These are phyloP conservation scores for Acanthurus tractus DNA, from an alignment of 2,797 vertebrate species.

Conservation along the genomic window DNA sequence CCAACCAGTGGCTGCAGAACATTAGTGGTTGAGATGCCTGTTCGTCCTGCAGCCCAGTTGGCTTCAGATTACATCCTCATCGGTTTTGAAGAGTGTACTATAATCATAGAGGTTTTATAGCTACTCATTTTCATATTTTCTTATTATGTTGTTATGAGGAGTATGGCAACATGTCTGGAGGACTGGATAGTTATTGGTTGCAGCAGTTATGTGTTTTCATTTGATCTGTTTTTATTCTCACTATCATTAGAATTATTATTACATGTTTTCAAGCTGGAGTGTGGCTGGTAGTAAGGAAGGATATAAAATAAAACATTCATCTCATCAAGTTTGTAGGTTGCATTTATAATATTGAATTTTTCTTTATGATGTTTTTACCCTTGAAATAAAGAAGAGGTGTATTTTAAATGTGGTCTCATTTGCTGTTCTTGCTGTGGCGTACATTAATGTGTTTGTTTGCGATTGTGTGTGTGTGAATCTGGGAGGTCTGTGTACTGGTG, in stretches of 20 bases:
- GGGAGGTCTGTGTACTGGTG: background rate
- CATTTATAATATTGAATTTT: constrained; percentile 74
- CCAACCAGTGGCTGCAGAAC: constrained; percentile 40
- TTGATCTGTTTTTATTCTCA: constrained; percentile 55
- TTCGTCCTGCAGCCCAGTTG: constrained; percentile 41
- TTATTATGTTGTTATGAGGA: constrained; percentile 45
- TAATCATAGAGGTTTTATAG: constrained; percentile 53
- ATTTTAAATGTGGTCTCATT: constrained; percentile 64
- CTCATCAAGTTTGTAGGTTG: constrained; percentile 75
- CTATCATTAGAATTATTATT: constrained; percentile 43
- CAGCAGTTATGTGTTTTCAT: constrained; percentile 59
- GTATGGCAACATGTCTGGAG: constrained; percentile 46
- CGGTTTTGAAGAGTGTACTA: constrained; percentile 58
- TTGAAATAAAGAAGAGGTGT: constrained; percentile 82
- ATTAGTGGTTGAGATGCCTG: constrained; percentile 43
- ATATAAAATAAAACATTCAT: constrained; percentile 52
- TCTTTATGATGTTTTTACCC: constrained; percentile 82
- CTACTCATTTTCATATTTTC: constrained; percentile 63
- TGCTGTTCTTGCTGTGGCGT: background rate
- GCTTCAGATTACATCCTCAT: constrained; percentile 68
- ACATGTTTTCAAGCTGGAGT: constrained; percentile 65
- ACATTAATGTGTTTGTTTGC: background rate
- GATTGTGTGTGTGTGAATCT: constrained; percentile 10
- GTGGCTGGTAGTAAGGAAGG: constrained; percentile 55
- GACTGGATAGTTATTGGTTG: constrained; percentile 71